Evolutionary conservation across 2,113 vertebrate genomes (phyloP), one percentile per base, ranked within the genome.

Genomic region (Megaceryle maxima): DNA sequence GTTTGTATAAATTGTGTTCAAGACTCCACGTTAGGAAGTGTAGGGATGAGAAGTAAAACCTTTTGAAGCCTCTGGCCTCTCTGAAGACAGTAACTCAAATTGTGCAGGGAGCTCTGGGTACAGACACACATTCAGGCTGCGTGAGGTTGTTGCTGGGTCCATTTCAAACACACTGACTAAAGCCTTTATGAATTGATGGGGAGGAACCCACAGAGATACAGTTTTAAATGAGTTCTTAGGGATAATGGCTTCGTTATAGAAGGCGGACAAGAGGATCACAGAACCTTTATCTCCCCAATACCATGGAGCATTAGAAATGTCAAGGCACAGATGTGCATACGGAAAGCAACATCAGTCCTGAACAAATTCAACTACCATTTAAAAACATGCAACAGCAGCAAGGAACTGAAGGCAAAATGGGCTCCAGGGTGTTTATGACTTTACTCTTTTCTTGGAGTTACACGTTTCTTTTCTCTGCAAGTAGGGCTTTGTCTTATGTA

Each of bases 301-400:
- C 25, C 48, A 37, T 0, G 15, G n/a, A 62, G 21, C 16, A 22
- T 24, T 80, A 68, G 44, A 87, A 90, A 82, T 31, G 24, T 33
- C 33, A 29, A 69, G 50, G 48, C 41, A 43, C 56, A 79, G 41
- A 39, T n/a, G 33, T 20, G 21, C 14, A 31, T 6, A 15, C 3
- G 16, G 56, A 94, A 51, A 73, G 28, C 22, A 79, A 35, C 20
- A 69, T 53, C 73, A 82, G 66, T 46, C 70, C 41, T n/a, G 44
- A 72, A 25, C 25, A 77, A 62, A 80, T 83, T 70, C 82, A 69
- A 16, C 37, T 25, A 29, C 29, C 53, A 12, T 64, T 75, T 66
- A 73, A 29, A 55, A 31, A n/a, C 5, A 18, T 5, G 16, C 39
- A 56, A 68, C 35, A 46, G 11, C 62, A 56, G 15, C 0, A 1